Percentiles rank a stretch among this genome's conserved stretches.
These are phyloP conservation scores for Drosophila ustulata DNA, from an alignment of 2,888 invertebrate genomes.

Conservation along the genomic window DNA sequence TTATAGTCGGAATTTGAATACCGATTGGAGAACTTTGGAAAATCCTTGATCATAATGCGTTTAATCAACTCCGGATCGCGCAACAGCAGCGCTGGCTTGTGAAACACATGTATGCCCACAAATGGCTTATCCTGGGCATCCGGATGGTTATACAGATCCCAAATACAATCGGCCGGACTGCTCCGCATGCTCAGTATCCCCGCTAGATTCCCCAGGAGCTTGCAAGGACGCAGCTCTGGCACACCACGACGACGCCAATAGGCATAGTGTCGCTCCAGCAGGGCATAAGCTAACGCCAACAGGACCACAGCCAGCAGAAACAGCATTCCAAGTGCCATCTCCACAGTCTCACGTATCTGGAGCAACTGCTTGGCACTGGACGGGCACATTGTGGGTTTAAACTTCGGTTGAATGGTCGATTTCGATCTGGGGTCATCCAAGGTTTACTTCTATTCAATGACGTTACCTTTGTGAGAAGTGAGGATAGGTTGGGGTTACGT, in stretches of 20 bases:
- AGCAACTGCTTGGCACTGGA: slow-evolving; percentile 14
- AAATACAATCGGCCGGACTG: slow-evolving; percentile 80
- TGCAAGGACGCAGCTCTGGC: slow-evolving; percentile 79
- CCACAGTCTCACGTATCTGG: background rate
- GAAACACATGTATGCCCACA: slow-evolving; percentile 85
- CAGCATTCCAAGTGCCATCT: slow-evolving; percentile 46
- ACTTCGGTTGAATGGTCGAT: slow-evolving; percentile 1
- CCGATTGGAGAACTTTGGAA: slow-evolving; percentile 84
- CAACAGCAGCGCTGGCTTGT: slow-evolving; percentile 84
- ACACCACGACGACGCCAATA: slow-evolving; percentile 83
- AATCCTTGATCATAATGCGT: slow-evolving; percentile 85
- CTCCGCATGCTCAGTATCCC: slow-evolving; percentile 81
- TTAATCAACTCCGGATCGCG: slow-evolving; percentile 85
- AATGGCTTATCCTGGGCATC: slow-evolving; percentile 73
- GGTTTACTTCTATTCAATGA: slow-evolving; percentile 9
- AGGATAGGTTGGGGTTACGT: background rate
- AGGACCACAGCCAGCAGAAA: slow-evolving; percentile 42
- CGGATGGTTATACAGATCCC: slow-evolving; percentile 83
- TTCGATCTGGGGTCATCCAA: slow-evolving; percentile 30
- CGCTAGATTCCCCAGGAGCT: slow-evolving; percentile 85
- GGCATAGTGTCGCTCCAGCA: slow-evolving; percentile 63
- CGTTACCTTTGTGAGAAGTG: background rate
- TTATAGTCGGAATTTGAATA: slow-evolving; percentile 82
- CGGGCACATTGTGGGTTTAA: slow-evolving; percentile 15
- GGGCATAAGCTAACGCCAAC: slow-evolving; percentile 23